Evolutionary conservation across 2,797 vertebrate species (phyloP).

Genomic region (Jordanella pulchra): DNA sequence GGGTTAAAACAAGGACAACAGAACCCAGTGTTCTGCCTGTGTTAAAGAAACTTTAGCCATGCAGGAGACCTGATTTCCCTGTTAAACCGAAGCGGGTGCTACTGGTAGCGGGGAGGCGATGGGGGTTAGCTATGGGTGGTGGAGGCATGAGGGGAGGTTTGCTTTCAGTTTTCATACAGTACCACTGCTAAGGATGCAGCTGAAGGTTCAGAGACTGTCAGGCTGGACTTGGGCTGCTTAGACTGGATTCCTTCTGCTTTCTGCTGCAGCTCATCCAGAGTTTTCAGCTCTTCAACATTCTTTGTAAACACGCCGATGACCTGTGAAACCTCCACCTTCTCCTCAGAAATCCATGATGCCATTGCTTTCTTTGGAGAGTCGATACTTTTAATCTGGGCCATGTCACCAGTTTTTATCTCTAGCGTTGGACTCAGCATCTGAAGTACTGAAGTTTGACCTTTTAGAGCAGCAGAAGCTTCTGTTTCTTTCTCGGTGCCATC

Average conservation of each 20-base stretch:
- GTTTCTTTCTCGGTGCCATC: slow-evolving; percentile 30
- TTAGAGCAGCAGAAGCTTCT: slow-evolving; percentile 9
- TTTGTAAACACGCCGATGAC: slow-evolving; percentile 26
- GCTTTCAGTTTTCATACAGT: slow-evolving; percentile 77
- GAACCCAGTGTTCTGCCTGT: slow-evolving; percentile 34
- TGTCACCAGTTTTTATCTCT: slow-evolving; percentile 54
- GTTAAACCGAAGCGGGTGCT: slow-evolving; percentile 49
- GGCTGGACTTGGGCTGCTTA: slow-evolving; percentile 72
- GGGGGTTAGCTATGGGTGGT: slow-evolving; percentile 34
- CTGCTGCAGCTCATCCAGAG: slow-evolving; percentile 60
- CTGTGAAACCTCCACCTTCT: slow-evolving; percentile 37
- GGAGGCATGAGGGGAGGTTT: slow-evolving; percentile 38
- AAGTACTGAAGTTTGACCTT: slow-evolving; percentile 6
- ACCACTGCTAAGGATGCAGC: slow-evolving; percentile 87
- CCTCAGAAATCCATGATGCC: slow-evolving; percentile 71
- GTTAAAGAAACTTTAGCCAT: slow-evolving; percentile 70
- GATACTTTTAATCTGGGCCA: slow-evolving; percentile 43
- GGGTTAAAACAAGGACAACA: slow-evolving; percentile 29
- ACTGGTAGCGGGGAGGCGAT: slow-evolving; percentile 49
- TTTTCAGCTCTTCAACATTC: slow-evolving; percentile 31
- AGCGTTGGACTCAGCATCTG: slow-evolving; percentile 34
- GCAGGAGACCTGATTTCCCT: slow-evolving; percentile 51
- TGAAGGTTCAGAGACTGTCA: slow-evolving; percentile 80
- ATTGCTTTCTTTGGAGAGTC: slow-evolving; percentile 75
- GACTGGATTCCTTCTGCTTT: slow-evolving; percentile 78